Percentiles rank a stretch among this genome's conserved stretches.
Conservation (phyloP, 2,113 vertebrate species). For the Pangasianodon gigas region DNA sequence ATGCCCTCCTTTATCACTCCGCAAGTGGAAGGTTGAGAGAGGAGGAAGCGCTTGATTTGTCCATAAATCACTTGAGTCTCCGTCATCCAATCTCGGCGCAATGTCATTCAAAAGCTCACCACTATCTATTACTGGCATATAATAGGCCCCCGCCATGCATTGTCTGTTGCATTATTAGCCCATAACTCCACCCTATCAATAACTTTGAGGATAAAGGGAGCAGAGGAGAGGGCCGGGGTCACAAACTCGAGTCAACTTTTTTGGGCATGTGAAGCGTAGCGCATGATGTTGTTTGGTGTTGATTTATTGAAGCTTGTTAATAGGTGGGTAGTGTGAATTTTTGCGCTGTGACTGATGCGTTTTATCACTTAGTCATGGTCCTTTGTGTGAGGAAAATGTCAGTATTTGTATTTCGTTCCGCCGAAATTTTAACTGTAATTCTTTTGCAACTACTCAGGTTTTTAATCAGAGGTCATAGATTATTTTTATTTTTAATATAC, state of each 20-base stretch:
- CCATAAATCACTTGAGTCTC: conserved; percentile 75
- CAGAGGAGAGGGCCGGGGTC: conserved; percentile 39
- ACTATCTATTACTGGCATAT: conserved; percentile 76
- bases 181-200: conserved; percentile 79
- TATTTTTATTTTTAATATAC: background rate
- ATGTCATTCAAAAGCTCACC: conserved; percentile 76
- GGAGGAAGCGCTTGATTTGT: conserved; percentile 59
- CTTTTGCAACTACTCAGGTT: background rate
- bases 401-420: background rate
- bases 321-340: background rate
- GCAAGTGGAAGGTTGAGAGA: conserved; percentile 68
- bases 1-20: conserved; percentile 72
- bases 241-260: conserved; percentile 51
- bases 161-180: conserved; percentile 77
- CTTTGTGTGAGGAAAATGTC: conserved; percentile 37
- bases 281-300: background rate
- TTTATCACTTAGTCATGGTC: background rate
- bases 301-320: conserved; percentile 27
- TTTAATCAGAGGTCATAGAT: background rate
- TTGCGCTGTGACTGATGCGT: background rate
- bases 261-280: conserved; percentile 19
- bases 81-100: conserved; percentile 77
- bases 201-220: conserved; percentile 67
- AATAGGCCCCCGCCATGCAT: conserved; percentile 76
- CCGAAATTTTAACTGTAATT: background rate